phyloP scores from a whole-genome alignment of 2,113 vertebrate genomes.

The Caranx ignobilis region DNA sequence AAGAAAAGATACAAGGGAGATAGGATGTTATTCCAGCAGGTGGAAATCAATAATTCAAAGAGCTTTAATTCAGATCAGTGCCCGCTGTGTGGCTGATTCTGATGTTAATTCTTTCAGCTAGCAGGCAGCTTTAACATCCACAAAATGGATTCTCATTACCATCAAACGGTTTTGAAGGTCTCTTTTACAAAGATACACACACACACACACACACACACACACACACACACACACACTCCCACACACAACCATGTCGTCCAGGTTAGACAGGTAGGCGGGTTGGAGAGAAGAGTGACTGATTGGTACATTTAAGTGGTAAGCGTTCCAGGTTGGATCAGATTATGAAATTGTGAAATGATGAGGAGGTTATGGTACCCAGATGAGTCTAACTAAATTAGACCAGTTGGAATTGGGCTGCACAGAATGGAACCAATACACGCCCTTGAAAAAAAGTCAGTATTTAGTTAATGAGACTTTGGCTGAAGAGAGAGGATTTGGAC shows the following conservation, averaged over 20 bases:
- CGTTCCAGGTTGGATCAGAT: conserved; percentile 22
- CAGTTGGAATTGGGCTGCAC: conserved; percentile 1
- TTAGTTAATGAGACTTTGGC: neutral
- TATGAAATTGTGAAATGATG: conserved; percentile 26
- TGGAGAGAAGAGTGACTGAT: conserved; percentile 19
- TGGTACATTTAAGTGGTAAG: conserved; percentile 13
- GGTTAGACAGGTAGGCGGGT: conserved; percentile 33
- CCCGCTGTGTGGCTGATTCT: conserved; percentile 56
- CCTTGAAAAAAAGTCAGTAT: neutral
- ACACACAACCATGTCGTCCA: neutral
- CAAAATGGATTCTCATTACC: conserved; percentile 72
- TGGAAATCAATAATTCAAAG: conserved; percentile 81
- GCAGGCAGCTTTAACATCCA: conserved; percentile 60
- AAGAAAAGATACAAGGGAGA: conserved; percentile 7
- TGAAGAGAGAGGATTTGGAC: neutral
- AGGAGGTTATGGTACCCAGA: conserved; percentile 3
- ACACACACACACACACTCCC: conserved; percentile 11
- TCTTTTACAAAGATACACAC: conserved; percentile 1
- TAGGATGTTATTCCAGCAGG: conserved; percentile 46
- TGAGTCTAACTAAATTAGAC: conserved; percentile 9
- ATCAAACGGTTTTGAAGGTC: conserved; percentile 55
- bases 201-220: neutral
- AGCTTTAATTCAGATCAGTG: conserved; percentile 75
- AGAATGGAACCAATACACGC: neutral
- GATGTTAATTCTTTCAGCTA: conserved; percentile 72